Conservation (phyloP, 1,140 invertebrate species). For the Tribolium castaneum region DNA sequence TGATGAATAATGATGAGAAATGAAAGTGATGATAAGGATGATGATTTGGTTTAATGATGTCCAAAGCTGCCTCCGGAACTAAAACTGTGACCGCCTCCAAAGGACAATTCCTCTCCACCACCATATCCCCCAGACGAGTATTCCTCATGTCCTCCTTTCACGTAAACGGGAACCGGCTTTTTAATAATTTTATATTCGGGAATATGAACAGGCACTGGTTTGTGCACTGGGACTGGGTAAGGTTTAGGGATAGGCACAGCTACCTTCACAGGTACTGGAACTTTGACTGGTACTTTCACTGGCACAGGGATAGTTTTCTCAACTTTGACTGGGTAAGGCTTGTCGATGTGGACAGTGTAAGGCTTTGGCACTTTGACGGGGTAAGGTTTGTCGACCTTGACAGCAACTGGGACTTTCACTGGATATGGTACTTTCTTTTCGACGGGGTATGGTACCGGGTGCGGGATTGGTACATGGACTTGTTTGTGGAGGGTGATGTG, state of each 20-base stretch:
- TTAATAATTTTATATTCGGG: not conserved
- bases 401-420: constrained; percentile 58
- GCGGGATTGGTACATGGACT: constrained; percentile 53
- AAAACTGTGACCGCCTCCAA: constrained; percentile 22
- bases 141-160: constrained; percentile 50
- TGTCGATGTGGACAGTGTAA: constrained; percentile 61
- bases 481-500: constrained; percentile 57
- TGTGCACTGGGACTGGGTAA: constrained; percentile 56
- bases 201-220: constrained; percentile 57
- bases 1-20: not conserved
- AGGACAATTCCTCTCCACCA: constrained; percentile 44
- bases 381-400: constrained; percentile 46
- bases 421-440: constrained; percentile 56
- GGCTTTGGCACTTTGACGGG: constrained; percentile 53
- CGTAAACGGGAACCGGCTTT: not conserved
- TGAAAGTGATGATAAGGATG: not conserved
- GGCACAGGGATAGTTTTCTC: constrained; percentile 68
- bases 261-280: constrained; percentile 66
- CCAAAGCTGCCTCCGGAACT: constrained; percentile 24
- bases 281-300: constrained; percentile 68
- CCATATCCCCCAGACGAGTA: constrained; percentile 44
- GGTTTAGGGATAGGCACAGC: constrained; percentile 60
- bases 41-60: constrained; percentile 22
- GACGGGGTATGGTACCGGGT: constrained; percentile 56
- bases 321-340: constrained; percentile 64